phyloP scores from a whole-genome alignment of 2,888 invertebrate species.

The Drosophila ustulata region DNA sequence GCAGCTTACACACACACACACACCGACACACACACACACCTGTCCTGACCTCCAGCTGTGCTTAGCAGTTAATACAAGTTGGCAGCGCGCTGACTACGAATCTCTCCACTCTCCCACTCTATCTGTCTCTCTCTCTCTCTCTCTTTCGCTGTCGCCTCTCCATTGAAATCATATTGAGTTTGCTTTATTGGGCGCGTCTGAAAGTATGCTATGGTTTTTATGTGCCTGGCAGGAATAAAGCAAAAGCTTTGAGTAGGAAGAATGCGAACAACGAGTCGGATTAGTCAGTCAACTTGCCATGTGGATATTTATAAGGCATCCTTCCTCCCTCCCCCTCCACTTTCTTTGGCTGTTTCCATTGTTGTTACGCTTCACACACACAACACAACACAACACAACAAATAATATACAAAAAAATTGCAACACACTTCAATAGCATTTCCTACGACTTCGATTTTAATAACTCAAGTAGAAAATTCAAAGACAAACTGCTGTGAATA shows the following conservation, averaged over 20 bases:
- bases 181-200: constrained; percentile 64
- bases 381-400: background rate
- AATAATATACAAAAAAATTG: background rate
- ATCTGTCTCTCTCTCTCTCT: background rate
- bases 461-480: constrained; percentile 41
- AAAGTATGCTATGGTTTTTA: constrained; percentile 62
- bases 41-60: constrained; percentile 48
- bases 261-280: constrained; percentile 13
- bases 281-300: constrained; percentile 39
- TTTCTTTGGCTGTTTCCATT: constrained; percentile 4
- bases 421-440: constrained; percentile 23
- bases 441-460: constrained; percentile 44
- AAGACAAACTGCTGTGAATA: constrained; percentile 6
- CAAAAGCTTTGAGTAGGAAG: constrained; percentile 5
- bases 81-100: constrained; percentile 42
- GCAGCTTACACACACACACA: constrained; percentile 51
- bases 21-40: constrained; percentile 30
- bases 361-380: constrained; percentile 12
- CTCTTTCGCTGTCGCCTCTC: background rate
- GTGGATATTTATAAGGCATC: constrained; percentile 38
- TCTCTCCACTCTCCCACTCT: background rate
- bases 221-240: constrained; percentile 23
- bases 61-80: constrained; percentile 64
- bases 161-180: constrained; percentile 59
- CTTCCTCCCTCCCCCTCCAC: background rate